Percentiles rank a stretch among this genome's conserved stretches.
Evolutionary conservation across 2,113 vertebrate genomes (phyloP).

Genomic region (Leucoraja erinaceus): DNA sequence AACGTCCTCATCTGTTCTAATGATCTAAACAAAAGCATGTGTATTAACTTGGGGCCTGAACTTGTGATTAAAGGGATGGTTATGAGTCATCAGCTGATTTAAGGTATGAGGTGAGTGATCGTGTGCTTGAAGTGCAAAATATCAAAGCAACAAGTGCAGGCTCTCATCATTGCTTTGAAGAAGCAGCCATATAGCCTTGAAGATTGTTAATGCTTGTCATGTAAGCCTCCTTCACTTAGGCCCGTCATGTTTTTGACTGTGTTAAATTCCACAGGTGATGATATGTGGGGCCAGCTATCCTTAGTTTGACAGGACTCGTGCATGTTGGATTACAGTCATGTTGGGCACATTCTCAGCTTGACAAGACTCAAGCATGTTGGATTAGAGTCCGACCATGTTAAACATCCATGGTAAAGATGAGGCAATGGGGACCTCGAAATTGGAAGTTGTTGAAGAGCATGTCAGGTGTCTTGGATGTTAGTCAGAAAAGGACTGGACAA

Average conservation of each 20-base stretch:
- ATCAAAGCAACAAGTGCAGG: background rate
- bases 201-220: background rate
- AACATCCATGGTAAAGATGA: no score
- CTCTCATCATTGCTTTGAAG: background rate
- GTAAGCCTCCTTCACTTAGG: background rate
- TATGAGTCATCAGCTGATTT: background rate
- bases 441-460: no score
- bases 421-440: no score
- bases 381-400: no score
- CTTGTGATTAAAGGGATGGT: background rate
- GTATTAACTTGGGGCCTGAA: slow-evolving; percentile 1
- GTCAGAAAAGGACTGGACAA: no score
- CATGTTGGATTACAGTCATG: no score
- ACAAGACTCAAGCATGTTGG: no score
- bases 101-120: background rate
- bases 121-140: background rate
- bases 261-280: background rate
- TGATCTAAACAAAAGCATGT: slow-evolving; percentile 25
- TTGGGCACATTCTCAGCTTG: no score
- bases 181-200: background rate
- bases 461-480: no score
- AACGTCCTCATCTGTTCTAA: background rate
- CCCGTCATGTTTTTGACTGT: background rate
- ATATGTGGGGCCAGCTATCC: no score
- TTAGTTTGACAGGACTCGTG: no score